Percentiles rank a stretch among this genome's conserved stretches.
Conservation (phyloP, 2,888 invertebrate species). For the Himalopsyche tibetana region DNA sequence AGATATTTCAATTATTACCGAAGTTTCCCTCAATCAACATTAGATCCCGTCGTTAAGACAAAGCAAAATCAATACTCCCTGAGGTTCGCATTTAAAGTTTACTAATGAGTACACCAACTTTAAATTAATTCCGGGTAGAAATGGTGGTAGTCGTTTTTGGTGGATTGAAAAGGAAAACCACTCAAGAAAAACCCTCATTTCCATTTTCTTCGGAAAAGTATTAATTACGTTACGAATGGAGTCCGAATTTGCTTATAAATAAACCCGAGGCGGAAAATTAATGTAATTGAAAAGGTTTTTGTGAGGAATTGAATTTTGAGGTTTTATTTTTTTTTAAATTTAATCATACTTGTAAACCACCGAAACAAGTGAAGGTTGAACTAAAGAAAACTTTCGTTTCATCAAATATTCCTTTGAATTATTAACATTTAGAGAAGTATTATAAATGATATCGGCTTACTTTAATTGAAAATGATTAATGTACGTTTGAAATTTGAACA, state of each 20-base stretch:
- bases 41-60: background rate
- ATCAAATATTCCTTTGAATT: no score
- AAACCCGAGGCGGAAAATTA: slow-evolving; percentile 4
- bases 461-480: no score
- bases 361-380: no score
- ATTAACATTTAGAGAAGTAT: no score
- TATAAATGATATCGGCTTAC: no score
- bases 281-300: slow-evolving; percentile 10
- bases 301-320: background rate
- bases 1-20: background rate
- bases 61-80: slow-evolving; percentile 33
- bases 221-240: slow-evolving; percentile 27
- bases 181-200: slow-evolving; percentile 20
- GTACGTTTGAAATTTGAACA: no score
- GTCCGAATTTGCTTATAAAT: slow-evolving; percentile 14
- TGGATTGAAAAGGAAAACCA: slow-evolving; percentile 34
- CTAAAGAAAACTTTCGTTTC: no score
- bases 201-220: slow-evolving; percentile 22
- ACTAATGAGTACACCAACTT: slow-evolving; percentile 12
- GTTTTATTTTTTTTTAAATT: background rate
- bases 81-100: slow-evolving; percentile 31
- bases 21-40: slow-evolving; percentile 32
- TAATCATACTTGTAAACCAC: background rate
- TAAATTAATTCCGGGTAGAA: slow-evolving; percentile 31
- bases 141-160: background rate